phyloP scores from a whole-genome alignment of 1,140 invertebrate genomes.

The Pseudomyrmex pallidus region DNA sequence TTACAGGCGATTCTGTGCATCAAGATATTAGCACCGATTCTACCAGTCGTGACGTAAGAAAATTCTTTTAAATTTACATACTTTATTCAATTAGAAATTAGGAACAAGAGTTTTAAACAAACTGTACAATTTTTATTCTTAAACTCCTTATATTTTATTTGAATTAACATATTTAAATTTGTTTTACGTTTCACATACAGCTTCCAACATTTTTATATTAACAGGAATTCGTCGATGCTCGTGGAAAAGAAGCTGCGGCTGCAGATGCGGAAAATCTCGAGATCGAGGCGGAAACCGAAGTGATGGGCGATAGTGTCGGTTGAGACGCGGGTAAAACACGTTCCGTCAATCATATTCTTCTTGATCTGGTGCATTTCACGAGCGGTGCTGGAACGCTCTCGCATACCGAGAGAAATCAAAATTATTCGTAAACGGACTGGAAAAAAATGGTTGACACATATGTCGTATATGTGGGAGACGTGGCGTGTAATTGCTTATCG shows the following conservation, averaged over 20 bases:
- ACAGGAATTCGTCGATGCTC: slow-evolving; percentile 77
- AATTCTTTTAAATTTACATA: neutral
- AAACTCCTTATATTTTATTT: neutral
- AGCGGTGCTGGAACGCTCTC: slow-evolving; percentile 72
- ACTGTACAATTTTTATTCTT: too few species aligned
- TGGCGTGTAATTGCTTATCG: slow-evolving; percentile 74
- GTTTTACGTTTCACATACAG: neutral
- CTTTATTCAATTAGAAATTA: too few species aligned
- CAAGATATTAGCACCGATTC: slow-evolving; percentile 72
- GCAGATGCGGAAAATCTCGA: slow-evolving; percentile 67
- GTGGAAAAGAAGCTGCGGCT: slow-evolving; percentile 66
- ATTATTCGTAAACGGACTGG: slow-evolving; percentile 76
- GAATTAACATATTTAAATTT: too few species aligned
- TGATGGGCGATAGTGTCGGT: slow-evolving; percentile 81
- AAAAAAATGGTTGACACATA: slow-evolving; percentile 68
- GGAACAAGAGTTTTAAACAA: too few species aligned
- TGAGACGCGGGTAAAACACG: slow-evolving; percentile 67
- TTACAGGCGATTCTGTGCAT: slow-evolving; percentile 71
- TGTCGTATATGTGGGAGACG: neutral
- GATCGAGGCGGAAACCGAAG: slow-evolving; percentile 75
- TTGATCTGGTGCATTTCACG: slow-evolving; percentile 80
- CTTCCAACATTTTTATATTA: slow-evolving; percentile 42
- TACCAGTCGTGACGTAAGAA: slow-evolving; percentile 77
- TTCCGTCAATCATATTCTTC: slow-evolving; percentile 58
- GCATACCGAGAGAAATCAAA: slow-evolving; percentile 77